Percentiles rank a stretch among this genome's conserved stretches.
phyloP scores from a whole-genome alignment of 2,888 invertebrate species.

The Amiota minor region DNA sequence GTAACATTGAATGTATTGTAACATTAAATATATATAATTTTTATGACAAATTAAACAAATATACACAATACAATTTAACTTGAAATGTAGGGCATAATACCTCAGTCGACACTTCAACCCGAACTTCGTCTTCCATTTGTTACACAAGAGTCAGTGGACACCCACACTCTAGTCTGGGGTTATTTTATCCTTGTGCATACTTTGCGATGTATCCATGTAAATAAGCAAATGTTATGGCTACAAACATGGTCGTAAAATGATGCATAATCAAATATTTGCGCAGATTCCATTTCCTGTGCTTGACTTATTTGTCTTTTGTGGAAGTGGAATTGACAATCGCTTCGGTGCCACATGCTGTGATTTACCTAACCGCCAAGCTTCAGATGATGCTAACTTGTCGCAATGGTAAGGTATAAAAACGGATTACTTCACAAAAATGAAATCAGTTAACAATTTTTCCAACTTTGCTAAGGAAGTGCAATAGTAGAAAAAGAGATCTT shows the following conservation, averaged over 20 bases:
- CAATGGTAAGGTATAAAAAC: constrained; percentile 53
- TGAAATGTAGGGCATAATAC: too few relatives aligned
- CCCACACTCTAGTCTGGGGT: too few relatives aligned
- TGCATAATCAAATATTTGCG: constrained; percentile 64
- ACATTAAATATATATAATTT: constrained; percentile 4
- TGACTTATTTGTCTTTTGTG: constrained; percentile 56
- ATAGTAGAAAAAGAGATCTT: constrained; percentile 35
- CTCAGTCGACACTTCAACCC: too few relatives aligned
- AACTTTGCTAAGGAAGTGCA: not conserved
- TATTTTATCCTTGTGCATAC: too few relatives aligned
- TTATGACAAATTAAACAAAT: constrained; percentile 10
- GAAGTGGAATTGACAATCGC: constrained; percentile 53
- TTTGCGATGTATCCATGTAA: too few relatives aligned
- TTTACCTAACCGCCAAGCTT: constrained; percentile 48
- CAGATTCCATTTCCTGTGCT: constrained; percentile 54
- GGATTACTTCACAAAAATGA: not conserved
- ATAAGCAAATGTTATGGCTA: too few relatives aligned
- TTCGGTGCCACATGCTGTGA: constrained; percentile 54
- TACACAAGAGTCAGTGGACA: too few relatives aligned
- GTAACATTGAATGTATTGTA: too few relatives aligned
- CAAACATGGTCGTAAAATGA: constrained; percentile 48
- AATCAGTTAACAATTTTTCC: not conserved
- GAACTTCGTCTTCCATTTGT: too few relatives aligned
- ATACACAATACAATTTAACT: not conserved
- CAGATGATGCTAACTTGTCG: not conserved